Percentiles rank a stretch among this genome's conserved stretches.
Conservation (phyloP, 2,797 vertebrate species). For the Threskiornis aethiopicus region DNA sequence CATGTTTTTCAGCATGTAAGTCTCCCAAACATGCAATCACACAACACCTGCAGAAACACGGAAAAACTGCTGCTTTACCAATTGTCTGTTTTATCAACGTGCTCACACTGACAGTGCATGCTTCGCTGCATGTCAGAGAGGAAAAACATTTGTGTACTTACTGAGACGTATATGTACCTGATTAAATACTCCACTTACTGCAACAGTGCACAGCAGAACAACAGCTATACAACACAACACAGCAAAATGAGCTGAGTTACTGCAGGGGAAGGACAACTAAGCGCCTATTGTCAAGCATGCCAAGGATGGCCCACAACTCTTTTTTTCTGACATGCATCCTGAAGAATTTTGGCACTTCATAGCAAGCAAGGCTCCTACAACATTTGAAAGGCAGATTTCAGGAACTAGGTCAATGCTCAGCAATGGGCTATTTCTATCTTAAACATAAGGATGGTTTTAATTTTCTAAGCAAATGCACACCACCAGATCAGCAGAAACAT, state of each 20-base stretch:
- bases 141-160: not conserved
- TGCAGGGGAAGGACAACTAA: not conserved
- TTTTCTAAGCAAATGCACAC: not conserved
- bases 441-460: not conserved
- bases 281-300: accelerated
- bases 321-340: not conserved
- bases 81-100: not conserved
- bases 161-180: not conserved
- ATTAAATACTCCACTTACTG: not conserved
- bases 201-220: not conserved
- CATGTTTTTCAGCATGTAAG: not conserved
- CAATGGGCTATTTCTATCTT: not conserved
- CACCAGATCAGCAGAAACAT: not conserved
- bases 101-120: not conserved
- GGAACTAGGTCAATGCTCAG: not conserved
- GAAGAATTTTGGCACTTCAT: not conserved
- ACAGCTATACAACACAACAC: not conserved
- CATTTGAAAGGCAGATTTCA: not conserved
- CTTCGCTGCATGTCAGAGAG: not conserved
- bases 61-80: not conserved
- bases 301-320: not conserved
- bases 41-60: not conserved
- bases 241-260: not conserved
- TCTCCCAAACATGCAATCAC: not conserved
- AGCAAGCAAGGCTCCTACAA: not conserved